Conservation (phyloP, 2,888 invertebrate species). For the Eueremaeus valkanovi region DNA sequence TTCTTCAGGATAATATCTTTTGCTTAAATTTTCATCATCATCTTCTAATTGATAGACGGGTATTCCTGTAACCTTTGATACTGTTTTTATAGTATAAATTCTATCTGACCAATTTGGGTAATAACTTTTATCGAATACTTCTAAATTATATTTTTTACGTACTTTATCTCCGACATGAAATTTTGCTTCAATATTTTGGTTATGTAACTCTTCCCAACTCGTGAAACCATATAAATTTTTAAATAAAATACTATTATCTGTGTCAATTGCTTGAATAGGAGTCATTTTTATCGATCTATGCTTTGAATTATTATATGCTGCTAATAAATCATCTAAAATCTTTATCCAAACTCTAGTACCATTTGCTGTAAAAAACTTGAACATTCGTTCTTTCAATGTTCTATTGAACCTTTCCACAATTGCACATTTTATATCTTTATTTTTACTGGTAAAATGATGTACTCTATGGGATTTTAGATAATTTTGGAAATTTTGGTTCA, state of each 20-base stretch:
- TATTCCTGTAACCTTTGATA: neutral
- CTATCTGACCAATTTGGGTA: neutral
- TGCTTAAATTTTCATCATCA: neutral
- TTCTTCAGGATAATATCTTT: neutral
- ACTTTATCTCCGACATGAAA: neutral
- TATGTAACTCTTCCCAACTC: neutral
- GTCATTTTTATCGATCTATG: slow-evolving; percentile 7
- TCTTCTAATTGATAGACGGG: neutral
- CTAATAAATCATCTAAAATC: neutral
- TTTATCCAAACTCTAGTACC: slow-evolving; percentile 40
- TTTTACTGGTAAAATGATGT: slow-evolving; percentile 47
- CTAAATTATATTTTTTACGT: neutral
- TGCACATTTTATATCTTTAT: slow-evolving; percentile 49
- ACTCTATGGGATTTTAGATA: slow-evolving; percentile 43
- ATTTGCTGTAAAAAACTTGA: slow-evolving; percentile 47
- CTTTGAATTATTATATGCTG: neutral
- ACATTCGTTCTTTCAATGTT: slow-evolving; percentile 49
- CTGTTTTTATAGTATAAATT: neutral
- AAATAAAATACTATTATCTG: neutral
- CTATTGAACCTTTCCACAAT: slow-evolving; percentile 50
- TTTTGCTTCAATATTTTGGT: too few relatives aligned
- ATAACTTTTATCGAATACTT: neutral
- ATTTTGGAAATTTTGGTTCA: neutral
- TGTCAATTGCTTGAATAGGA: neutral
- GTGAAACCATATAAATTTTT: neutral